A percentile compares a stretch with the other conserved stretches of the same genome.
These are phyloP conservation scores for Pipistrellus nathusii DNA, from an alignment of 2,797 vertebrate genomes.

Conservation along the genomic window DNA sequence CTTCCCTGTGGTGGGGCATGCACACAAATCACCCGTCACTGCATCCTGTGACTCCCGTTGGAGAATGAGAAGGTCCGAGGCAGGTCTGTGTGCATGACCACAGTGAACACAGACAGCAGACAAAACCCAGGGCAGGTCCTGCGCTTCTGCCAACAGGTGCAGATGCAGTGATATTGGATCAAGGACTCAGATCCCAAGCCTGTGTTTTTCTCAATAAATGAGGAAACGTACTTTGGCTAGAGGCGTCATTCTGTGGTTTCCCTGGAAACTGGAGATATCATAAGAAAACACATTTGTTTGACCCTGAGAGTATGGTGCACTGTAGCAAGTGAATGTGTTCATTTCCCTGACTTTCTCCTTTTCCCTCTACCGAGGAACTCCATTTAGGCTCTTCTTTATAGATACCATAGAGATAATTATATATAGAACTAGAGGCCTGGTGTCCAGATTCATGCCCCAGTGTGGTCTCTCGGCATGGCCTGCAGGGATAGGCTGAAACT, in stretches of 20 bases:
- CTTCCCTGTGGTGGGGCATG: neutral
- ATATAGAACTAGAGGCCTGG: neutral
- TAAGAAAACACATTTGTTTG: neutral
- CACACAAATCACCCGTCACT: neutral
- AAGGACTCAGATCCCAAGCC: neutral
- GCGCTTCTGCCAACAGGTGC: too few species aligned
- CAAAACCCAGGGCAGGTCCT: too few species aligned
- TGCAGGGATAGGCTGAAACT: too few species aligned
- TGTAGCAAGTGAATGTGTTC: neutral
- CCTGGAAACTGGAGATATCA: neutral
- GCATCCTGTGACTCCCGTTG: neutral
- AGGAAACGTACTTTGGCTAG: neutral
- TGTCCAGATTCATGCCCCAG: too few species aligned
- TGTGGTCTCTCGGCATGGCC: too few species aligned
- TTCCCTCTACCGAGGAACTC: neutral
- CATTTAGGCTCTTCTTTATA: neutral
- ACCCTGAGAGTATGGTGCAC: neutral
- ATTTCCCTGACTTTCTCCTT: neutral
- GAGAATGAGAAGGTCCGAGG: rapidly evolving
- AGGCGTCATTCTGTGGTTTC: neutral
- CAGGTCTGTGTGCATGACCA: rapidly evolving
- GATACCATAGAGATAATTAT: neutral
- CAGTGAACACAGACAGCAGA: neutral
- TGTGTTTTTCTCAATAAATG: neutral
- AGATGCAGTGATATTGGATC: neutral